Base-by-base conservation (phyloP, 1,140 invertebrate genomes). In the Bradysia coprophila region DNA sequence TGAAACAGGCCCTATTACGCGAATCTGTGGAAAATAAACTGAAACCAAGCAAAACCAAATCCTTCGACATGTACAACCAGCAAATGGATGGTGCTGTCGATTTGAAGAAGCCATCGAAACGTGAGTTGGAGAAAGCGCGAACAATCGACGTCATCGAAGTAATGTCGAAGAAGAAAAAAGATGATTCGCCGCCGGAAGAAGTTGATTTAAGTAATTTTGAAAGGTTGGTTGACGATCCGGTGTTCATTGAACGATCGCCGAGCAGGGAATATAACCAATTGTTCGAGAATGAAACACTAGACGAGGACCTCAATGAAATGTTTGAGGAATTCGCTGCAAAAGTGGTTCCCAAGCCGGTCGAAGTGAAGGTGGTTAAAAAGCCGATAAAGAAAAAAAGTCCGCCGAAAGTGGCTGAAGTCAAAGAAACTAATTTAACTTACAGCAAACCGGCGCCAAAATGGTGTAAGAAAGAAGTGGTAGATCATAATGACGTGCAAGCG, bases 11-110 rank as follows among this genome's bases (percentile, higher is more conserved):
- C n/a, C n/a, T n/a, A n/a, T n/a, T n/a, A n/a, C 24, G 6, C 6
- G 24, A 28, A 28, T 13, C 6, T 13, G 13, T 8, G 6, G 6
- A 28, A 13, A 28, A 8, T 8, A 28, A 13, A 13, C 6, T 8
- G 13, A 6, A 28, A 13, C 24, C 24, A 28, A 28, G 13, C 6
- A 13, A 6, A 28, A 13, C 24, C 6, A 28, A 28, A 8, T 8
- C 28, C 13, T 39, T 43, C 16, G 28, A 38, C n/a, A 28, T 43
- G 24, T 31, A 20, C 18, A 56, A 59, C 4, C 54, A 59, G 36
- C 56, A 58, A 36, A 44, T 60, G 34, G 57, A 60, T 41, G 57
- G 57, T 6, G 57, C 55, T 1, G 20, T 57, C 0, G 57, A 59
- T 40, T 37, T 60, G 21, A 32, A 43, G 13, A 40, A 18, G n/a